Conservation (phyloP, 2,113 vertebrate genomes). For the Progne subis region DNA sequence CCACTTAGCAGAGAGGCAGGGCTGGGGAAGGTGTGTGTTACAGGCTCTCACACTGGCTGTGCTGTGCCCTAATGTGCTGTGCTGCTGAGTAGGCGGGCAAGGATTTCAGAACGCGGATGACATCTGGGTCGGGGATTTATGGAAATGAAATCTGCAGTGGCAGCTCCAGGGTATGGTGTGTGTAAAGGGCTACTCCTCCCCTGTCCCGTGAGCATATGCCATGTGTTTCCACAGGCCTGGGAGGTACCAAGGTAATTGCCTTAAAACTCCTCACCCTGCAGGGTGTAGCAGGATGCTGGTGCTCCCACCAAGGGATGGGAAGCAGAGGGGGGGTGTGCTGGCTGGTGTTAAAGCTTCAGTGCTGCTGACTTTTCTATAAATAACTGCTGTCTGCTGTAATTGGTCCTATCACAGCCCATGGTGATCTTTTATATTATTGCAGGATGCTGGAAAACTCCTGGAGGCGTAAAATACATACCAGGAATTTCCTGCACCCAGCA, state of each 20-base stretch:
- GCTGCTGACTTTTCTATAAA: slow-evolving; percentile 52
- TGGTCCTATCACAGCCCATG: slow-evolving; percentile 41
- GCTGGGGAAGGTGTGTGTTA: background rate
- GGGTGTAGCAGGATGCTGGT: background rate
- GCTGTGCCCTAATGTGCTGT: background rate
- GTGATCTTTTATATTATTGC: slow-evolving; percentile 50
- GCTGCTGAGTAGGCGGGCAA: background rate
- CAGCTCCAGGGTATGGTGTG: background rate
- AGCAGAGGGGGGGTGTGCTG: slow-evolving; percentile 13
- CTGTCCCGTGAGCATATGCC: background rate
- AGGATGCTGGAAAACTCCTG: slow-evolving; percentile 53
- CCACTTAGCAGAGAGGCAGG: background rate
- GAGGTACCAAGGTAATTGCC: slow-evolving; percentile 28
- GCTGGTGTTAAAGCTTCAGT: slow-evolving; percentile 37
- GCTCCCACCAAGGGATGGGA: background rate
- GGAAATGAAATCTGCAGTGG: background rate
- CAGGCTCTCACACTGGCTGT: background rate
- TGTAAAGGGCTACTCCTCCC: background rate
- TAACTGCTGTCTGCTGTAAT: slow-evolving; percentile 61
- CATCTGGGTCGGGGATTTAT: slow-evolving; percentile 15
- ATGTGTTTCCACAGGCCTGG: background rate
- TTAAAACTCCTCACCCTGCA: background rate
- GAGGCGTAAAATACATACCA: slow-evolving; percentile 47
- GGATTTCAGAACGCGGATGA: background rate
- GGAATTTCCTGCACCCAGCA: slow-evolving; percentile 38